Conservation (phyloP, 64 coral and sea anemone species). For the Astreopora myriophthalma region DNA sequence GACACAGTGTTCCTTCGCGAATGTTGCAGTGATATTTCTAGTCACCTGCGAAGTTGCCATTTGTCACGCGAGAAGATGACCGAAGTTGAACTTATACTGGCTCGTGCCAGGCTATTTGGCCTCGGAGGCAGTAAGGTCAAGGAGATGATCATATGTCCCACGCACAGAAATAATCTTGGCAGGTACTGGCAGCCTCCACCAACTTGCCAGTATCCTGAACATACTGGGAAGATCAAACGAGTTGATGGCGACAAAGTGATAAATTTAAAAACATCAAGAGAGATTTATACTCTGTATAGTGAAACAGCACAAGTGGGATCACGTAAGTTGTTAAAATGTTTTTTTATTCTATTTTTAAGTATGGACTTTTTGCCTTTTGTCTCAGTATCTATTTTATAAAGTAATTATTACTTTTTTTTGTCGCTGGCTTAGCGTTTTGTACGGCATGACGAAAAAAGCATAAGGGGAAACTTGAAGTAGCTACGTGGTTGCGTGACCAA, state of each 20-base stretch:
- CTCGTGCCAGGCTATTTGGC: slow-evolving; percentile 9
- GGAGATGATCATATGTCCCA: slow-evolving; percentile 45
- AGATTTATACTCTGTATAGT: slow-evolving; percentile 10
- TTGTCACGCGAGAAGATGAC: slow-evolving; percentile 23
- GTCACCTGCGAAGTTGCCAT: background rate
- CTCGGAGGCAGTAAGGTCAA: background rate
- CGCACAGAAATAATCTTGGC: slow-evolving; percentile 36
- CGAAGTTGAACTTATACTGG: slow-evolving; percentile 35
- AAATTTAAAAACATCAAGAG: background rate
- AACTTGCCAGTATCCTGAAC: too few relatives aligned
- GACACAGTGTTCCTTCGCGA: background rate
- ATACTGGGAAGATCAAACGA: slow-evolving; percentile 32
- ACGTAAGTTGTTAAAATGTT: too few relatives aligned
- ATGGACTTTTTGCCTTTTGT: background rate
- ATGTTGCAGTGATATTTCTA: slow-evolving; percentile 6
- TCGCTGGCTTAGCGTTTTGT: background rate
- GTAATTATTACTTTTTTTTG: background rate
- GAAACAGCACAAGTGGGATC: too few relatives aligned
- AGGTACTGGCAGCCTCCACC: too few relatives aligned
- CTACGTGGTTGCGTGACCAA: background rate
- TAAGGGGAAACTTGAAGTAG: background rate
- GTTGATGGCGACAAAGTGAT: background rate
- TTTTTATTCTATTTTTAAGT: background rate
- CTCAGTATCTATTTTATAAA: background rate
- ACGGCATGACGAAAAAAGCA: background rate